These are phyloP conservation scores for Hoplostethus mediterraneus DNA, from an alignment of 2,797 vertebrate species.

Conservation along the genomic window DNA sequence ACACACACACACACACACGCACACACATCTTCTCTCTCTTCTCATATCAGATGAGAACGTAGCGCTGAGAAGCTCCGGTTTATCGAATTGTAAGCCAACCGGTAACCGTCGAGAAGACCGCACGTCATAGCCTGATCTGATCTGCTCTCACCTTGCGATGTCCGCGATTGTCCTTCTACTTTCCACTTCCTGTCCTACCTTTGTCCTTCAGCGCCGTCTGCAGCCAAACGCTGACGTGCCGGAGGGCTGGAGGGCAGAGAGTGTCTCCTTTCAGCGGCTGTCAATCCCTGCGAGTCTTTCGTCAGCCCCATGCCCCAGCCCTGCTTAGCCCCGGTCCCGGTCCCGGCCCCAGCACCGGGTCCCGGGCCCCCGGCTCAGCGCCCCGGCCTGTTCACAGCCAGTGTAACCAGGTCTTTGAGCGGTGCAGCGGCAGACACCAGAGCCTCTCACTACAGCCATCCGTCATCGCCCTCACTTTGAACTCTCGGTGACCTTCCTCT, in stretches of 20 bases:
- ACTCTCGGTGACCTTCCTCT: constrained; percentile 91
- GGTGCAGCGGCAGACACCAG: constrained; percentile 80
- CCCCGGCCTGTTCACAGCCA: constrained; percentile 43
- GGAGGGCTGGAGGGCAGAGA: not conserved
- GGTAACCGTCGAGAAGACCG: constrained; percentile 44
- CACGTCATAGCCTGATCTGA: constrained; percentile 38
- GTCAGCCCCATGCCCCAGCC: constrained; percentile 21
- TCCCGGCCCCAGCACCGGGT: not conserved
- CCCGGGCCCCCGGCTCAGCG: constrained; percentile 77
- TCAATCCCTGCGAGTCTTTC: not conserved
- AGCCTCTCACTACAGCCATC: constrained; percentile 86
- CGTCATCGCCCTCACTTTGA: constrained; percentile 88
- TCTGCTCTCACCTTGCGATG: constrained; percentile 40
- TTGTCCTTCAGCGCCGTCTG: not conserved
- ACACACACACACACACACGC: constrained; percentile 50
- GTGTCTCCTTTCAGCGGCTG: not conserved
- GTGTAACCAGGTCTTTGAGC: constrained; percentile 68
- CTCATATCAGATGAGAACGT: not conserved
- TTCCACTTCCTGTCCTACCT: constrained; percentile 10
- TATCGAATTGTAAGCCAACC: constrained; percentile 52
- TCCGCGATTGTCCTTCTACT: constrained; percentile 3
- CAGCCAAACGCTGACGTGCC: too few relatives aligned
- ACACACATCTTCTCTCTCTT: constrained; percentile 44
- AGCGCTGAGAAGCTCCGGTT: constrained; percentile 28
- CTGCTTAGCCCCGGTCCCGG: constrained; percentile 11